phyloP scores from a whole-genome alignment of 2,888 invertebrate genomes.

The Hydrotaea diabolus region DNA sequence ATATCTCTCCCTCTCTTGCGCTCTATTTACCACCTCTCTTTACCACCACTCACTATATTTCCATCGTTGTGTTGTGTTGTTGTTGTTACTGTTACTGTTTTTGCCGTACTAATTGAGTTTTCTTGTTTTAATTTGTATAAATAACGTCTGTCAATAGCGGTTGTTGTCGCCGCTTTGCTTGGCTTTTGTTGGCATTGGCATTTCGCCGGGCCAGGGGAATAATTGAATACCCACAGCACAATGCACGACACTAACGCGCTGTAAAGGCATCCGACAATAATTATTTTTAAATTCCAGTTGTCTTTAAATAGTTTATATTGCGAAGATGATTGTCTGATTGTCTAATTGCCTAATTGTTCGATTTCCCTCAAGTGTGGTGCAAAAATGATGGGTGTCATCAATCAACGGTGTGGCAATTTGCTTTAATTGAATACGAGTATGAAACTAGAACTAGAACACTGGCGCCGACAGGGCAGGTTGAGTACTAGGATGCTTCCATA shows the following conservation, averaged over 20 bases:
- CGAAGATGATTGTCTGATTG: not conserved
- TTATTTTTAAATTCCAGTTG: not conserved
- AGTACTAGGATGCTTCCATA: too few relatives aligned
- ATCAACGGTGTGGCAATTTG: too few relatives aligned
- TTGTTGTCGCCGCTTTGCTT: not conserved
- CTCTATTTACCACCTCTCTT: not conserved
- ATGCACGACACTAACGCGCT: not conserved
- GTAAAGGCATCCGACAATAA: not conserved
- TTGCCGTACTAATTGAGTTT: constrained; percentile 24
- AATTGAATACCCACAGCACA: not conserved
- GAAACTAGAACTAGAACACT: too few relatives aligned
- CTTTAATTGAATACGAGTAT: too few relatives aligned
- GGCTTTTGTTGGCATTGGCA: not conserved
- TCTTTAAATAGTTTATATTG: not conserved
- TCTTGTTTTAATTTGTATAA: constrained; percentile 30
- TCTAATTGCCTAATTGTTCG: not conserved
- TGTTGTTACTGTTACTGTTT: not conserved
- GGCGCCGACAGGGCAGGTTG: too few relatives aligned
- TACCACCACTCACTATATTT: constrained; percentile 4
- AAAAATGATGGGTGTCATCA: not conserved
- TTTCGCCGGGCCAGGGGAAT: not conserved
- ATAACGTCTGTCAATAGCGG: constrained; percentile 13
- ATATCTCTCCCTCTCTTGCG: not conserved
- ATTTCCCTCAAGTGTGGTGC: not conserved
- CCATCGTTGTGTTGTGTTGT: not conserved